Conservation (phyloP, 2,797 vertebrate species). For the Neomorphus geoffroyi region DNA sequence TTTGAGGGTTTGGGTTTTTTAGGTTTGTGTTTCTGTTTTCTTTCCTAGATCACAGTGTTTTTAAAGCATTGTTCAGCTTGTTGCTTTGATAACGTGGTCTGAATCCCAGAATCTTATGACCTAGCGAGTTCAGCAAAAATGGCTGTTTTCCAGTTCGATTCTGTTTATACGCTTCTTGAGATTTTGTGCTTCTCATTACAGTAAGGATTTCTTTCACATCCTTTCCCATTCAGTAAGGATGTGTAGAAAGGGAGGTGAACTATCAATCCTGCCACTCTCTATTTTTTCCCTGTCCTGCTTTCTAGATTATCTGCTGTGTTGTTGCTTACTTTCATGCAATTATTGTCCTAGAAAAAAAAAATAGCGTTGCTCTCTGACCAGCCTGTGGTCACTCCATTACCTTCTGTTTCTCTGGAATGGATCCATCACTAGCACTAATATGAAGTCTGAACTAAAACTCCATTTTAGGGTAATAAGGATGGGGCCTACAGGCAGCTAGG, state of each 20-base stretch:
- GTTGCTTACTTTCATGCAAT: not conserved
- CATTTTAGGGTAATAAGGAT: not conserved
- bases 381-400: no score
- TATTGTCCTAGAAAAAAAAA: not conserved
- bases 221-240: fast-evolving
- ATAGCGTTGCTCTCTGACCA: not conserved
- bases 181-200: not conserved
- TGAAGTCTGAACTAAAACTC: not conserved
- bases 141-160: not conserved
- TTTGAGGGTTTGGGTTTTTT: not conserved
- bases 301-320: not conserved
- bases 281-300: not conserved
- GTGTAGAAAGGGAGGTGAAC: not conserved
- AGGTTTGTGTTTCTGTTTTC: not conserved
- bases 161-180: not conserved
- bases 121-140: not conserved
- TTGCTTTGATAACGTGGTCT: not conserved
- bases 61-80: not conserved
- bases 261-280: not conserved
- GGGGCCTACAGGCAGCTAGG: not conserved
- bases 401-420: not conserved
- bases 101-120: not conserved
- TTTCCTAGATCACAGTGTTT: not conserved
- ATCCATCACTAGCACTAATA: no score
- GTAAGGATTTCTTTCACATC: no score